Conservation (phyloP, 2,113 vertebrate species). For the Rhombomys opimus region DNA sequence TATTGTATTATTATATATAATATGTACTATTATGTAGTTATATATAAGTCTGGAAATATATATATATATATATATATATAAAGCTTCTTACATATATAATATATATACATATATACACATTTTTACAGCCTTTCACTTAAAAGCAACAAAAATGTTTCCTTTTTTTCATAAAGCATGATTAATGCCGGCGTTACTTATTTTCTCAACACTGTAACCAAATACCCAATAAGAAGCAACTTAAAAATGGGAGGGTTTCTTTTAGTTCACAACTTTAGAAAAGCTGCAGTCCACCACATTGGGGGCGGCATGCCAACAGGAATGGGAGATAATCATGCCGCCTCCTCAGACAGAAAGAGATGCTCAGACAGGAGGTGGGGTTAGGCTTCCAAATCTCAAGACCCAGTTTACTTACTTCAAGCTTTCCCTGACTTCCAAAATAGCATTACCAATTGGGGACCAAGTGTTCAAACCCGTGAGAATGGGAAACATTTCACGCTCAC, state of each 20-base stretch:
- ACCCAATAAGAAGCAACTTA: neutral
- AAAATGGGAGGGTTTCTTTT: neutral
- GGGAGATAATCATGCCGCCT: neutral
- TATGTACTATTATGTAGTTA: too few species aligned
- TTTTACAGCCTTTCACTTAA: neutral
- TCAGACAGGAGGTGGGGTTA: neutral
- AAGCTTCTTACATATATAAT: neutral
- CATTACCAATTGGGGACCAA: neutral
- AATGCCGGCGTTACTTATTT: neutral
- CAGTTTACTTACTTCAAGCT: neutral
- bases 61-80: too few species aligned
- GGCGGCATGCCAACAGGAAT: neutral
- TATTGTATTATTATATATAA: too few species aligned
- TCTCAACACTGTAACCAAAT: neutral
- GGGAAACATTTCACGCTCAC: neutral
- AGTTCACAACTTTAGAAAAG: neutral
- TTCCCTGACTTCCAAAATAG: neutral
- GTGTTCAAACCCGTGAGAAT: neutral
- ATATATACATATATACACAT: neutral
- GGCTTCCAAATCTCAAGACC: neutral
- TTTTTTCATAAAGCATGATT: neutral
- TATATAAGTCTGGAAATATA: too few species aligned
- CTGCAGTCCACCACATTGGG: neutral
- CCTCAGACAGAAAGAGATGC: neutral
- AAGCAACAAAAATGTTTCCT: neutral